Conservation (phyloP, 64 coral and sea anemone genomes). For the Pachyseris speciosa region DNA sequence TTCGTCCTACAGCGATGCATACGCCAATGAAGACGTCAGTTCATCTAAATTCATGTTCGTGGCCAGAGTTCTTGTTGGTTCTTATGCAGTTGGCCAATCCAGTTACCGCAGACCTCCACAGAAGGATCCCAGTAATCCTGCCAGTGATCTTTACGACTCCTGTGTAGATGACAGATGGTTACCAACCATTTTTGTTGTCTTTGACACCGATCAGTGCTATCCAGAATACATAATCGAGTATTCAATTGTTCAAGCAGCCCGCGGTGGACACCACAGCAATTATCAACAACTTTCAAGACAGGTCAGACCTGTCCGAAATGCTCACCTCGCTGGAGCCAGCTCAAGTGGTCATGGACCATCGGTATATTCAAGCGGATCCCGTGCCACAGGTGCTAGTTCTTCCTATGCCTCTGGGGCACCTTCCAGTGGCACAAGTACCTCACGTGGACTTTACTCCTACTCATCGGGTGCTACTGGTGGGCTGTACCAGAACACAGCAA, state of each 20-base stretch:
- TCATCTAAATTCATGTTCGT: constrained; percentile 35
- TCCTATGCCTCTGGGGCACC: not conserved
- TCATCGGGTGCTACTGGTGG: too few species aligned
- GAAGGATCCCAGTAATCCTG: not conserved
- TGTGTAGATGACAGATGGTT: constrained; percentile 6
- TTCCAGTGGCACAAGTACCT: too few species aligned
- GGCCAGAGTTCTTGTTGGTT: constrained; percentile 49
- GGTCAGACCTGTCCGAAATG: not conserved
- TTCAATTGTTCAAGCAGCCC: not conserved
- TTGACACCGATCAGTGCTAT: constrained; percentile 52
- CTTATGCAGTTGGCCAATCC: not conserved
- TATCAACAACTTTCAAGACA: not conserved
- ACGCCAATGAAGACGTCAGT: not conserved
- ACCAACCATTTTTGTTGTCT: constrained; percentile 49
- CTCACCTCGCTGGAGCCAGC: too few species aligned
- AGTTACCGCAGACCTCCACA: constrained; percentile 29
- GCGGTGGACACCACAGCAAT: not conserved
- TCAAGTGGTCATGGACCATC: not conserved
- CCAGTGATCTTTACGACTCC: constrained; percentile 22
- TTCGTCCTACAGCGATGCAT: constrained; percentile 37
- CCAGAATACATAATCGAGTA: constrained; percentile 59
- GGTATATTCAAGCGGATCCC: not conserved
- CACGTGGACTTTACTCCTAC: too few species aligned
- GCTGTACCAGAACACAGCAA: not conserved
- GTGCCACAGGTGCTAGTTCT: not conserved